Base-by-base conservation (phyloP, 2,888 invertebrate species). In the Salticus scenicus region DNA sequence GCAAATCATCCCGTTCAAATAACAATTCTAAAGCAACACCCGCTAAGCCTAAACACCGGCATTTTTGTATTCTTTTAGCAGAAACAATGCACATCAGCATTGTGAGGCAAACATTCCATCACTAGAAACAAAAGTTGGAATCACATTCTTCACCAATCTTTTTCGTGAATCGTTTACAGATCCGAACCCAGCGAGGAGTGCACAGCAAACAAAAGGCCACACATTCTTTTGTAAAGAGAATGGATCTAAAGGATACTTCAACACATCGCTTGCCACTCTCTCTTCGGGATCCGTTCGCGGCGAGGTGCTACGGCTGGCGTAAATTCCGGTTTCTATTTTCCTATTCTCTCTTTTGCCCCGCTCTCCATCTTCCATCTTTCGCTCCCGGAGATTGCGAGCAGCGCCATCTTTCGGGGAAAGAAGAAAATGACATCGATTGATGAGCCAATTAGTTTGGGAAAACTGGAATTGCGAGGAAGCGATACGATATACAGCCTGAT, bases 351-450 rank as follows among this genome's bases (percentile, higher is more conserved):
- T 24, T 24, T 28, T 33, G n/a, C 28, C 33, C 41, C 30, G 41
- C 41, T 70, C 74, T 70, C 69, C 74, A 41, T 57, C 74, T 70
- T 70, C 51, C 74, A 30, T 51, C 31, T 1, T 14, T 8, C 31
- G 66, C 31, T 66, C 31, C 24, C 17, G 51, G 78, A 71, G 31
- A 33, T 33, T 80, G 80, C 72, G 20, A 66, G 14, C 74, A 17
- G 74, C 74, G 81, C 81, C 81, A 81, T 81, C 81, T 81, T 14
- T 47, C 14, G 31, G 1, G 0, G 1, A 20, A 14, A 20, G 17
- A 4, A 10, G 17, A 8, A 67, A 66, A 31, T 66, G 1, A 10
- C 57, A 67, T 67, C 67, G 33, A 67, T 67, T 33, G 33, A 20
- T 37, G 37, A 37, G 4, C 37, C 37, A 4, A 37, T 51, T 0